Base-by-base conservation (phyloP, 2,888 invertebrate species). In the Germaria angustata region DNA sequence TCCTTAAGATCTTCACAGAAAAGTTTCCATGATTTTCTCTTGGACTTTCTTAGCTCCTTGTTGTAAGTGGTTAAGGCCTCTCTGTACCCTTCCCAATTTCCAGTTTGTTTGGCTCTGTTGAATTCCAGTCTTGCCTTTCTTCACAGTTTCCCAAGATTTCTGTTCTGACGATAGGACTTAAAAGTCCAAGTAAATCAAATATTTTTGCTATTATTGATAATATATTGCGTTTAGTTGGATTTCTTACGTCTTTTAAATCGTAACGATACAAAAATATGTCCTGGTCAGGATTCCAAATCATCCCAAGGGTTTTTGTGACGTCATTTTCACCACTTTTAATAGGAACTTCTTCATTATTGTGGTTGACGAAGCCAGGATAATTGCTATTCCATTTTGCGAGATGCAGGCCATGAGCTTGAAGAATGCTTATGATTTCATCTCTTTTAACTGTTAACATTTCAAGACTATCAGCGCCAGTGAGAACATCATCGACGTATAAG, bases 401-500 rank as follows among this genome's bases (percentile, higher is more conserved):
- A 6, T 68, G 5, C 0, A 77, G 28, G 32, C 61, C 53, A 68
- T 46, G 39, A 20, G 3, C 7, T 9, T 28, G 13, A 0, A 77
- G 20, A 13, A 77, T 61, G 11, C 61, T 2, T 0, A 36, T 44
- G 0, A 59, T 20, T 61, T 57, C 73, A 34, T 15, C 24, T 17
- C 49, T 46, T 13, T 63, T 55, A 4, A 20, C 9, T n/a, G n/a
- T n/a, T n/a, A n/a, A n/a, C n/a, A n/a, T n/a, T n/a, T n/a, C n/a
- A n/a, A n/a, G n/a, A n/a, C n/a, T n/a, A n/a, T n/a, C n/a, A n/a
- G n/a, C n/a, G n/a, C 84, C 84, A 68, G 79, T 68, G 8, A 85
- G 22, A 32, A 85, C 17, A 41, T 84, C 85, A 9, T 84, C 85
- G 1, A 82, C 82, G 34, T 85, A 84, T 20, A 71, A 63, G n/a